These are phyloP conservation scores for Trichonephila clavata DNA, from an alignment of 1,140 invertebrate genomes.

Conservation along the genomic window DNA sequence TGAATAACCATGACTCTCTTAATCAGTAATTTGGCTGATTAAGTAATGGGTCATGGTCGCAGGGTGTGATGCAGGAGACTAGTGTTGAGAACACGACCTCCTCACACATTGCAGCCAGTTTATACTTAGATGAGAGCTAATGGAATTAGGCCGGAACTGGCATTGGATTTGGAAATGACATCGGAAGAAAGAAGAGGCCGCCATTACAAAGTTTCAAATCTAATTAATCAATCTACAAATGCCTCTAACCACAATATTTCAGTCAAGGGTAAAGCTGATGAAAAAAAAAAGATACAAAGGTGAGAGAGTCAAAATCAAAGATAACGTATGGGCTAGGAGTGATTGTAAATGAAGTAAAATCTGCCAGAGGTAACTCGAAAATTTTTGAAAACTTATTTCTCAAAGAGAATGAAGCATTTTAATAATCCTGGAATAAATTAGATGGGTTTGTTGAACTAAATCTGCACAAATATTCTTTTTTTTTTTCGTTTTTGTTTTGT, in stretches of 20 bases:
- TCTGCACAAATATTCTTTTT: not conserved
- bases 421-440: not conserved
- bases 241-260: slow-evolving; percentile 29
- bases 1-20: slow-evolving; percentile 71
- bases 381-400: not conserved
- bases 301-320: not conserved
- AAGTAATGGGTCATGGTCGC: slow-evolving; percentile 65
- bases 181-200: slow-evolving; percentile 39
- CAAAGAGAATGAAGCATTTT: not conserved
- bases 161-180: slow-evolving; percentile 47
- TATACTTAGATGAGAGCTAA: not conserved
- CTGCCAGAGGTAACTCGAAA: not conserved
- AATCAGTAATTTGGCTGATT: slow-evolving; percentile 58
- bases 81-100: slow-evolving; percentile 28
- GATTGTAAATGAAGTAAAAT: not conserved
- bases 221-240: slow-evolving; percentile 41
- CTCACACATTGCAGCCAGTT: slow-evolving; percentile 14
- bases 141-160: slow-evolving; percentile 54
- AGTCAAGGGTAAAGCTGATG: slow-evolving; percentile 32
- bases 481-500: not conserved
- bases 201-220: not conserved
- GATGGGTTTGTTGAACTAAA: not conserved
- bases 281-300: not conserved
- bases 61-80: slow-evolving; percentile 52
- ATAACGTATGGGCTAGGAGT: not conserved